These are phyloP conservation scores for Ooceraea biroi DNA, from an alignment of 1,140 invertebrate species.

Conservation along the genomic window DNA sequence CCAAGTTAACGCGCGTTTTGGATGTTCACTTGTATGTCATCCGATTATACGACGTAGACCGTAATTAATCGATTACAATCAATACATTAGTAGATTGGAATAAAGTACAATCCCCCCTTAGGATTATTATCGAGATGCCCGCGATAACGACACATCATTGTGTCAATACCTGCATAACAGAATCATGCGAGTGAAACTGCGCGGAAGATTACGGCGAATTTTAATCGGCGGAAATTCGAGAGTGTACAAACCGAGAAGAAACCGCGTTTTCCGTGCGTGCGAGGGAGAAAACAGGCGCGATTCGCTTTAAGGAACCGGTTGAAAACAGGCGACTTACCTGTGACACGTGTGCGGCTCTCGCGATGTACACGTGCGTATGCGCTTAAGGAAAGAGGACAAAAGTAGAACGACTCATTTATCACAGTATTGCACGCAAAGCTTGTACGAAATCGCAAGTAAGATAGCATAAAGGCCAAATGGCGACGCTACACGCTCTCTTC, in stretches of 20 bases:
- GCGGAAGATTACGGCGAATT: background rate
- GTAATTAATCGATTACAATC: background rate
- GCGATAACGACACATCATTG: background rate
- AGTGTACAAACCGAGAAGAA: too few species aligned
- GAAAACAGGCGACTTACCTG: slow-evolving; percentile 49
- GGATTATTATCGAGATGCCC: slow-evolving; percentile 5
- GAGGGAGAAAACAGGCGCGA: background rate
- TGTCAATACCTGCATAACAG: slow-evolving; percentile 1
- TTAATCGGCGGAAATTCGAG: background rate
- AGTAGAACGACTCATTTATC: slow-evolving; percentile 83
- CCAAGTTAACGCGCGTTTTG: slow-evolving; percentile 19
- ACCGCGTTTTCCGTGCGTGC: too few species aligned
- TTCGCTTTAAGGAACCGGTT: slow-evolving; percentile 31
- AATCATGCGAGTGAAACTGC: background rate
- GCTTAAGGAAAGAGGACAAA: slow-evolving; percentile 75
- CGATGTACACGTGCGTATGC: slow-evolving; percentile 19
- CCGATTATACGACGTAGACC: slow-evolving; percentile 11
- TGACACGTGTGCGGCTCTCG: slow-evolving; percentile 11
- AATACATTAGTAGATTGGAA: too few species aligned
- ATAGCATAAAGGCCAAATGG: slow-evolving; percentile 80
- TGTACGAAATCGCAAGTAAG: slow-evolving; percentile 82
- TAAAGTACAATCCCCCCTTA: background rate
- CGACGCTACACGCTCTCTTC: slow-evolving; percentile 69
- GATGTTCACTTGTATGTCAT: slow-evolving; percentile 24
- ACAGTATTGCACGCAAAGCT: slow-evolving; percentile 83